Conservation (phyloP, 2,888 invertebrate species). For the Cataglyphis altisquamis region DNA sequence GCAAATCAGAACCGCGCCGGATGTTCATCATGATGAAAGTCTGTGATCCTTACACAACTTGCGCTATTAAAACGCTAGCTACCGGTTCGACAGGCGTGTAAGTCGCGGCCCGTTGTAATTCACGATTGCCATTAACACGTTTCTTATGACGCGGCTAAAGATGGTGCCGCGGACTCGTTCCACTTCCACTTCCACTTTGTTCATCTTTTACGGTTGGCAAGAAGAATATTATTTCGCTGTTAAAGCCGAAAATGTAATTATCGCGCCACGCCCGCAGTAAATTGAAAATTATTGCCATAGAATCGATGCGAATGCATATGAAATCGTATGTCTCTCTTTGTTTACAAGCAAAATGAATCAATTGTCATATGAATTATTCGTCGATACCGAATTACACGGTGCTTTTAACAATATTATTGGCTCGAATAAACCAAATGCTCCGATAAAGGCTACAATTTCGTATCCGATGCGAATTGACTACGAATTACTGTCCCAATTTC, state of each 20-base stretch:
- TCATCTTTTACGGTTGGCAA: constrained; percentile 31
- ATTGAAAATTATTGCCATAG: not conserved
- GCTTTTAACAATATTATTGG: not conserved
- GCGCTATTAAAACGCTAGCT: constrained; percentile 56
- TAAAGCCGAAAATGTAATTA: not conserved
- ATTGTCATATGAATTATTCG: not conserved
- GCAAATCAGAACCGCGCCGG: constrained; percentile 29
- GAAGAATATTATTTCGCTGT: constrained; percentile 35
- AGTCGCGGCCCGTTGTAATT: constrained; percentile 59
- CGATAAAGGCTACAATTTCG: not conserved
- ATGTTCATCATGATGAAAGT: constrained; percentile 37
- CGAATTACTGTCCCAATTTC: not conserved
- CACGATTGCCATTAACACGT: constrained; percentile 62
- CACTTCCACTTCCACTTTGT: no score
- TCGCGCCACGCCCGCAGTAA: not conserved
- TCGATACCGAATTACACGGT: not conserved
- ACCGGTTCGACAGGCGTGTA: constrained; percentile 61
- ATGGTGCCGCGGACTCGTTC: constrained; percentile 59
- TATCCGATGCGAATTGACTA: not conserved
- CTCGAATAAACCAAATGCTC: not conserved
- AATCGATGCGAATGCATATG: not conserved
- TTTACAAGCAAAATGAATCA: not conserved
- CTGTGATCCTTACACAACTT: constrained; percentile 46
- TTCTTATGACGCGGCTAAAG: constrained; percentile 52
- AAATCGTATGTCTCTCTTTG: not conserved